Percentiles rank a stretch among this genome's conserved stretches.
phyloP scores from a whole-genome alignment of 2,797 vertebrate genomes.

The Remorina albescens region DNA sequence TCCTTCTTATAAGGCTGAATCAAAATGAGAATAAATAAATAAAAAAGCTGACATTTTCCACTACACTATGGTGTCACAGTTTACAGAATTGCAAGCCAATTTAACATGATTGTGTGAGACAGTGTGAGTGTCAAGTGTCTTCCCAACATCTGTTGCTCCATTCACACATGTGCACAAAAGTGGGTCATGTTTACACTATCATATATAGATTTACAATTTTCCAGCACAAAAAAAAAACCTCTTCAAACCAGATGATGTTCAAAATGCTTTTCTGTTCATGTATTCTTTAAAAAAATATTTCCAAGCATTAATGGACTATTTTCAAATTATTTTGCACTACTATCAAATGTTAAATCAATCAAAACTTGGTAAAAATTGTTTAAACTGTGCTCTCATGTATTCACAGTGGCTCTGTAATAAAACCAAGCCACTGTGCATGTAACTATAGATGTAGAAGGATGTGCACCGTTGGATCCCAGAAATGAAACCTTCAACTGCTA shows the following conservation, averaged over 20 bases:
- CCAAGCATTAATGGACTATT: constrained; percentile 9
- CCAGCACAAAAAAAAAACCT: background rate
- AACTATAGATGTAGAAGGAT: background rate
- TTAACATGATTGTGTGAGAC: constrained; percentile 49
- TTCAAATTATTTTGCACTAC: constrained; percentile 12
- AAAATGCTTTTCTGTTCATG: background rate
- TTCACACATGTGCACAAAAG: constrained; percentile 33
- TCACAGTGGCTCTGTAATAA: no score
- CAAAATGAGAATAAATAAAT: constrained; percentile 28
- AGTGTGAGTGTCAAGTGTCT: constrained; percentile 47
- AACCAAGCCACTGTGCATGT: no score
- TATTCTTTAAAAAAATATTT: no score
- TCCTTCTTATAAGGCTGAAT: constrained; percentile 24
- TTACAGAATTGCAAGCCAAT: constrained; percentile 44
- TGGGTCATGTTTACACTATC: background rate
- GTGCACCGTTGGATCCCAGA: constrained; percentile 17
- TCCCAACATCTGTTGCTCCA: constrained; percentile 49
- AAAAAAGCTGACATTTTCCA: constrained; percentile 22
- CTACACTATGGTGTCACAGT: constrained; percentile 44
- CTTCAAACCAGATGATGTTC: background rate
- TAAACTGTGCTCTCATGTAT: background rate
- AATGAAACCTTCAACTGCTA: constrained; percentile 3
- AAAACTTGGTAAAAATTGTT: background rate
- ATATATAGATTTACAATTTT: background rate
- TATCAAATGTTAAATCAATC: constrained; percentile 3